Conservation (phyloP, 2,797 vertebrate genomes). For the Paedocypris micromegethes region DNA sequence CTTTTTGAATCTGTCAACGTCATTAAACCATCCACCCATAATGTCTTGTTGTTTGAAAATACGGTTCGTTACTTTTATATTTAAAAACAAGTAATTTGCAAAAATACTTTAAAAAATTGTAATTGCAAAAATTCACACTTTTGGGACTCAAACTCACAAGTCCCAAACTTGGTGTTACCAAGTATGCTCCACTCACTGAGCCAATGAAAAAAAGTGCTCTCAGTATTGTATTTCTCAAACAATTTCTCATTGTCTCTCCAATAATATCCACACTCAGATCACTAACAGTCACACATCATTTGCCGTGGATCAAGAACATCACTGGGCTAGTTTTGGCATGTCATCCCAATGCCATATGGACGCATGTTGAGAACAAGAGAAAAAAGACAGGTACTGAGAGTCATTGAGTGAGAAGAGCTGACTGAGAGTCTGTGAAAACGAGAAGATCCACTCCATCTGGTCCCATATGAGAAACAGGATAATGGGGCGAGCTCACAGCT, state of each 20-base stretch:
- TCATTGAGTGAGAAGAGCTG: not conserved
- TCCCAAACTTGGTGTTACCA: too few species aligned
- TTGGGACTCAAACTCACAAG: too few species aligned
- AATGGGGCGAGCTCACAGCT: conserved; percentile 13
- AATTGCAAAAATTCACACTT: too few species aligned
- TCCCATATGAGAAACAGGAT: conserved; percentile 9
- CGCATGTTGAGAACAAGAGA: not conserved
- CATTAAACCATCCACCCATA: not conserved
- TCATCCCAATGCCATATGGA: conserved; percentile 33
- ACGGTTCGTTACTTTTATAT: too few species aligned
- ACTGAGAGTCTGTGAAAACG: conserved; percentile 17
- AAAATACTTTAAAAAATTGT: too few species aligned
- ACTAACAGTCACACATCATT: conserved; percentile 20
- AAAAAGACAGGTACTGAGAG: too few species aligned
- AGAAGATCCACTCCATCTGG: conserved; percentile 39
- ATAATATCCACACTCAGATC: conserved; percentile 1
- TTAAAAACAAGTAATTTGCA: too few species aligned
- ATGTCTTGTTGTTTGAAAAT: too few species aligned
- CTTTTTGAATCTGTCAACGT: conserved; percentile 1
- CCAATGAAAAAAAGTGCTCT: too few species aligned
- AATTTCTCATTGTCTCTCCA: too few species aligned
- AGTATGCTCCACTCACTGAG: too few species aligned
- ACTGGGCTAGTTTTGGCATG: conserved; percentile 9
- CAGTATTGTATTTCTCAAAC: too few species aligned
- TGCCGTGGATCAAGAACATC: conserved; percentile 21